A percentile compares a stretch with the other conserved stretches of the same genome.
Conservation (phyloP, 2,888 invertebrate species). For the Frankliniella intonsa region DNA sequence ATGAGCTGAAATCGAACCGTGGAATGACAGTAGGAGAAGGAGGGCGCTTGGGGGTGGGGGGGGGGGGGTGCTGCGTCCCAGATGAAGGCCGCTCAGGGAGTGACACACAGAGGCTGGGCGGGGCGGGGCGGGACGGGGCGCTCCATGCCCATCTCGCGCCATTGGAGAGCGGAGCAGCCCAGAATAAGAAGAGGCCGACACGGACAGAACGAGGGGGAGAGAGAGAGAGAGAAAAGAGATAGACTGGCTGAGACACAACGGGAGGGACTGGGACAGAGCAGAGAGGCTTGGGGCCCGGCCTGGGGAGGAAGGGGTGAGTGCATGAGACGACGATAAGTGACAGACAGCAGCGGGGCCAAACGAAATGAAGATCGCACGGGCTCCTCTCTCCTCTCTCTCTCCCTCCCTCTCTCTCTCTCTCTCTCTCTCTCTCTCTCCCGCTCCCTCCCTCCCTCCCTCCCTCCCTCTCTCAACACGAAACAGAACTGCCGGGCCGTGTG, state of each 20-base stretch:
- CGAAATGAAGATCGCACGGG: too few relatives aligned
- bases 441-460: background rate
- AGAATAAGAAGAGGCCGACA: background rate
- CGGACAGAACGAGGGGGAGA: background rate
- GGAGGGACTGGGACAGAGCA: too few relatives aligned
- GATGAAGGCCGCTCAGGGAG: background rate
- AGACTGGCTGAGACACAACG: too few relatives aligned
- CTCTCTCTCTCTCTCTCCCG: background rate
- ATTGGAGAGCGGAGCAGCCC: background rate
- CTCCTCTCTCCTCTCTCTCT: too few relatives aligned
- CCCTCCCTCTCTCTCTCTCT: too few relatives aligned
- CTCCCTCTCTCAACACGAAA: background rate
- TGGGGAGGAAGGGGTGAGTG: too few relatives aligned
- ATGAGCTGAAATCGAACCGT: background rate
- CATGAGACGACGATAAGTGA: too few relatives aligned
- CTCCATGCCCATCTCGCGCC: background rate
- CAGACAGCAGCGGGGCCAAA: too few relatives aligned
- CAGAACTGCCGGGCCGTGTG: background rate
- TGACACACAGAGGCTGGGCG: background rate
- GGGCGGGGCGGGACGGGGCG: too few relatives aligned
- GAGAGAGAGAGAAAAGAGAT: background rate
- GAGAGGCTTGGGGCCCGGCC: too few relatives aligned
- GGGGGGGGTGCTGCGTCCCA: background rate
- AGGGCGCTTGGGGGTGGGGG: background rate
- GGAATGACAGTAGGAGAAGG: background rate